These are phyloP conservation scores for Beaufortia kweichowensis DNA, from an alignment of 2,113 vertebrate species.

Conservation along the genomic window DNA sequence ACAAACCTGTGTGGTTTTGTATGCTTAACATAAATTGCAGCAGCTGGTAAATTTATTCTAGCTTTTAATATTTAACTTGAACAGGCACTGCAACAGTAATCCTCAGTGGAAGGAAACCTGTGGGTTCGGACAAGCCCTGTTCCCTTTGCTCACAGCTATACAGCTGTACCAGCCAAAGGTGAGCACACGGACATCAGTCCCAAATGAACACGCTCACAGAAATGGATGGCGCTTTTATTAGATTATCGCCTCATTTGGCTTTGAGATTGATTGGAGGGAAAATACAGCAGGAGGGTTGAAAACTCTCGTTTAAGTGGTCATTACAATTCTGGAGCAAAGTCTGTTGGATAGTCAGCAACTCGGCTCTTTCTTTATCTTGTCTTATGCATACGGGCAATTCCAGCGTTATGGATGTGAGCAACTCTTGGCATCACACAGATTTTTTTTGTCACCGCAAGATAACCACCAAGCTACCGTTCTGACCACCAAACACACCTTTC, in stretches of 20 bases:
- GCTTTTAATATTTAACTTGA: slow-evolving; percentile 49
- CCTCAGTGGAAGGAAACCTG: slow-evolving; percentile 14
- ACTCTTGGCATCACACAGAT: too few species aligned
- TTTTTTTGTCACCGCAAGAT: too few species aligned
- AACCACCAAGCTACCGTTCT: background rate
- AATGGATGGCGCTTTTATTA: slow-evolving; percentile 12
- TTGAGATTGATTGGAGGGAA: slow-evolving; percentile 12
- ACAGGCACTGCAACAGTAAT: slow-evolving; percentile 35
- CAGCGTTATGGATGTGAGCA: background rate
- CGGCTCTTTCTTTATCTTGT: background rate
- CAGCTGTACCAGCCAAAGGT: slow-evolving; percentile 15
- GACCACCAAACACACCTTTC: slow-evolving; percentile 4
- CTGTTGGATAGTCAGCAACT: background rate
- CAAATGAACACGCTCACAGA: background rate
- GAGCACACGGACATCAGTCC: slow-evolving; percentile 1
- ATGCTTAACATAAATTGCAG: slow-evolving; percentile 31
- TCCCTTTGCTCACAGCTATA: slow-evolving; percentile 1
- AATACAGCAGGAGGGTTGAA: background rate
- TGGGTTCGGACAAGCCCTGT: slow-evolving; percentile 34
- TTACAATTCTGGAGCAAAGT: too few species aligned
- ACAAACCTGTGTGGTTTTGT: slow-evolving; percentile 6
- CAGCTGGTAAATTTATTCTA: slow-evolving; percentile 54
- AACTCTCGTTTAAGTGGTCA: slow-evolving; percentile 11
- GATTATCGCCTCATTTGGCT: slow-evolving; percentile 13
- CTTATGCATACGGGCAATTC: background rate